Evolutionary conservation across 2,113 vertebrate genomes (phyloP).

Genomic region (Gyps fulvus): DNA sequence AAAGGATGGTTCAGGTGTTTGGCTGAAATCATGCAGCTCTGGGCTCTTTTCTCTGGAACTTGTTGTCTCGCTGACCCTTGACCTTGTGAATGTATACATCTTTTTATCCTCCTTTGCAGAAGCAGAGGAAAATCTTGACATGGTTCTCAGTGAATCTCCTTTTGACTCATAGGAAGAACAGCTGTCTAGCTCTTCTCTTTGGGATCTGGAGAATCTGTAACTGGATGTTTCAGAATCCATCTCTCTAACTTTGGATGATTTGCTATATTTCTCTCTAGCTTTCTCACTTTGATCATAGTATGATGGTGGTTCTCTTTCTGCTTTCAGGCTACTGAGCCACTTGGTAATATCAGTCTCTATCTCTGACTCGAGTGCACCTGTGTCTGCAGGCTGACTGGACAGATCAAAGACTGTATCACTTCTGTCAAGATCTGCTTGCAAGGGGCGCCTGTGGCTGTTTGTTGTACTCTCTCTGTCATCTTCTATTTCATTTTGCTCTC

Average conservation of each 20-base stretch:
- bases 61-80: conserved; percentile 59
- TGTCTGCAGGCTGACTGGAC: conserved; percentile 54
- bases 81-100: conserved; percentile 63
- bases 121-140: conserved; percentile 72
- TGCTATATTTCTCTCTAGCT: conserved; percentile 66
- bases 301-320: conserved; percentile 71
- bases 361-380: conserved; percentile 46
- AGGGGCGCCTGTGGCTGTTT: not conserved
- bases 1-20: conserved; percentile 47
- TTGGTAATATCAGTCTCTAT: conserved; percentile 72
- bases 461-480: conserved; percentile 44
- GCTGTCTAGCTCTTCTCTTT: conserved; percentile 62
- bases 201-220: conserved; percentile 77
- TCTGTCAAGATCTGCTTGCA: conserved; percentile 48
- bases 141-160: conserved; percentile 59
- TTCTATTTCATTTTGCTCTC: conserved; percentile 63
- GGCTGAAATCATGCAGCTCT: conserved; percentile 60
- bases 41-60: conserved; percentile 67
- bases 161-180: conserved; percentile 57
- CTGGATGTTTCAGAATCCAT: conserved; percentile 72
- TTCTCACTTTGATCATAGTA: conserved; percentile 58
- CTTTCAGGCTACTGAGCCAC: conserved; percentile 84
- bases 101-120: conserved; percentile 63
- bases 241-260: conserved; percentile 65
- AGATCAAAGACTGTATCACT: conserved; percentile 43